A percentile compares a stretch with the other conserved stretches of the same genome.
These are phyloP conservation scores for Tricholauxania praeusta DNA, from an alignment of 2,888 invertebrate species.

Conservation along the genomic window DNA sequence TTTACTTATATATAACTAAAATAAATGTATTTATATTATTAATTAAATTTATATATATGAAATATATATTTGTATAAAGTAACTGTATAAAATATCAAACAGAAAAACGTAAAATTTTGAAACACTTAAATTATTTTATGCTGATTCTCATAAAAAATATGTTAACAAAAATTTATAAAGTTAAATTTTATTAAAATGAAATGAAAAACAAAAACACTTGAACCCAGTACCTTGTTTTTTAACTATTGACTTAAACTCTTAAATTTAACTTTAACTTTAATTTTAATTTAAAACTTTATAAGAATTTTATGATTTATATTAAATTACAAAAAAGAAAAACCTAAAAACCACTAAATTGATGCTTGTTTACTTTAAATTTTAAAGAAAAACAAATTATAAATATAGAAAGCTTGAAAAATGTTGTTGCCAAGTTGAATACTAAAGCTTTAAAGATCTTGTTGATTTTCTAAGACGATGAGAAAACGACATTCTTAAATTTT, in stretches of 20 bases:
- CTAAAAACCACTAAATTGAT: conserved; percentile 7
- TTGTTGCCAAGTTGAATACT: conserved; percentile 2
- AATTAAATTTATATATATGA: conserved; percentile 29
- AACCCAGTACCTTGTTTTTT: conserved; percentile 66
- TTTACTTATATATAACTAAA: conserved; percentile 43
- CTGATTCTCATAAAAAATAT: conserved; percentile 3
- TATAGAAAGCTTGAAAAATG: conserved; percentile 39
- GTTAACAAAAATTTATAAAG: conserved; percentile 19
- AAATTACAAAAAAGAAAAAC: neutral
- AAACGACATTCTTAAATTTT: no score
- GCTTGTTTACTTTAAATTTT: conserved; percentile 27
- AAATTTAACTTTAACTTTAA: conserved; percentile 24
- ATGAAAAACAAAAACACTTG: conserved; percentile 56
- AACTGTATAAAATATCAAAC: conserved; percentile 23
- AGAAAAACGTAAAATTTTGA: conserved; percentile 17
- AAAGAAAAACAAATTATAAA: conserved; percentile 27
- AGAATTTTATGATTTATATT: neutral
- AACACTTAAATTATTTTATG: conserved; percentile 4
- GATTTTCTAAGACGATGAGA: no score
- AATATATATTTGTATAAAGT: conserved; percentile 31
- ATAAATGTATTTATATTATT: conserved; percentile 31
- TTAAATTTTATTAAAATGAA: conserved; percentile 39
- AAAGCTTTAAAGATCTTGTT: no score
- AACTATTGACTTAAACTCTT: conserved; percentile 23
- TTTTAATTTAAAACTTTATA: neutral